These are phyloP conservation scores for Mormyrus lacerda DNA, from an alignment of 2,113 vertebrate genomes.

Conservation along the genomic window DNA sequence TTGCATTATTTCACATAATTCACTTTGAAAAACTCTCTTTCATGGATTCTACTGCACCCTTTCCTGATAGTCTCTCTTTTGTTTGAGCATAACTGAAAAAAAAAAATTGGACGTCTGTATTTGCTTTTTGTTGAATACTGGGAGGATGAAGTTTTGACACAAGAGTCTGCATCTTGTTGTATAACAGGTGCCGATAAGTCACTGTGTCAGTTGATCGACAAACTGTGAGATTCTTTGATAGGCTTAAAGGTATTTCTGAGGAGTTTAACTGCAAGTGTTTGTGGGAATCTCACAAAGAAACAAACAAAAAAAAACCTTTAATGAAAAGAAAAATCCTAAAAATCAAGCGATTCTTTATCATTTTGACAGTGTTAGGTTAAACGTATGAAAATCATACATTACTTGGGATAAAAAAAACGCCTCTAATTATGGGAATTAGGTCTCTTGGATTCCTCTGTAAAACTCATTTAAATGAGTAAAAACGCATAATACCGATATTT, in stretches of 20 bases:
- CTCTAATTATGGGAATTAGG: neutral
- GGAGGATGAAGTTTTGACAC: constrained; percentile 32
- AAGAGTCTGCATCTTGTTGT: constrained; percentile 32
- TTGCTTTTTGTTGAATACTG: constrained; percentile 25
- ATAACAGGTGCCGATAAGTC: neutral
- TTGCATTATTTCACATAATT: neutral
- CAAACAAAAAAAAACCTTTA: neutral
- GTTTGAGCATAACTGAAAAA: neutral
- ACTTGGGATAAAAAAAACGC: neutral
- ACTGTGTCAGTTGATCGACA: neutral
- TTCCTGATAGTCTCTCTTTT: neutral
- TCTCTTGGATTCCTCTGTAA: neutral
- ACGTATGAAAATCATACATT: neutral
- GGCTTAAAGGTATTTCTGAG: neutral
- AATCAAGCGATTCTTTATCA: neutral
- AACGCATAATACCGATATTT: constrained; percentile 29
- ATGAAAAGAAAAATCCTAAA: neutral
- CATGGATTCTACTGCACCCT: neutral
- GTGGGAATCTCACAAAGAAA: neutral
- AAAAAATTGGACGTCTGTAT: neutral
- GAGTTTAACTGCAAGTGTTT: neutral
- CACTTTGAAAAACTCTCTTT: neutral
- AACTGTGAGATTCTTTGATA: neutral
- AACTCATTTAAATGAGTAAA: neutral
- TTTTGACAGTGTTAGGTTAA: neutral